A percentile compares a stretch with the other conserved stretches of the same genome.
Evolutionary conservation across 92 coral and sea anemone genomes (phyloP).

Genomic region (Zoanthus sociatus): DNA sequence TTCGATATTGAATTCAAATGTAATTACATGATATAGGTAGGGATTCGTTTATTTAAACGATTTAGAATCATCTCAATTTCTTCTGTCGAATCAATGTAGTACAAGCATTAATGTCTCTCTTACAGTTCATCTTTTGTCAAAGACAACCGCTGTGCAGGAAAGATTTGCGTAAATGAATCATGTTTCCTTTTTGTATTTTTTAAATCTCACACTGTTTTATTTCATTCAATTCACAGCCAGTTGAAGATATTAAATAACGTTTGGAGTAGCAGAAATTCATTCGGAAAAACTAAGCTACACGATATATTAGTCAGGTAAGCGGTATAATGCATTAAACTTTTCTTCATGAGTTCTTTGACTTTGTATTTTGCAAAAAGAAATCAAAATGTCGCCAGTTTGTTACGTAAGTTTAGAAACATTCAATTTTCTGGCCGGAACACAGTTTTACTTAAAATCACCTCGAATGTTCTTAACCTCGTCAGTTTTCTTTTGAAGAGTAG

Average conservation of each 20-base stretch:
- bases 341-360: too few species aligned
- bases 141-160: neutral
- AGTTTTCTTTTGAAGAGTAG: too few species aligned
- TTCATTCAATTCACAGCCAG: neutral
- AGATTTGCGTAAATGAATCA: neutral
- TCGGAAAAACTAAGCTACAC: too few species aligned
- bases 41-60: neutral
- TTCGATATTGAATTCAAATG: neutral
- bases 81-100: neutral
- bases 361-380: too few species aligned
- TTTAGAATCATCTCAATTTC: neutral
- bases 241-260: neutral
- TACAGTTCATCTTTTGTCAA: neutral
- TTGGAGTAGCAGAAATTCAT: neutral
- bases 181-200: neutral
- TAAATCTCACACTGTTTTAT: neutral
- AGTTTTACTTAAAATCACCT: too few species aligned
- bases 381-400: too few species aligned
- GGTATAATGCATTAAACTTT: too few species aligned
- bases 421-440: too few species aligned
- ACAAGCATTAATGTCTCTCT: neutral
- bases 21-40: neutral
- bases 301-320: too few species aligned
- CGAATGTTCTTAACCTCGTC: too few species aligned
- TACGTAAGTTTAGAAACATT: too few species aligned